These are phyloP conservation scores for Mormyrus iriodes DNA, from an alignment of 2,113 vertebrate species.

Conservation along the genomic window DNA sequence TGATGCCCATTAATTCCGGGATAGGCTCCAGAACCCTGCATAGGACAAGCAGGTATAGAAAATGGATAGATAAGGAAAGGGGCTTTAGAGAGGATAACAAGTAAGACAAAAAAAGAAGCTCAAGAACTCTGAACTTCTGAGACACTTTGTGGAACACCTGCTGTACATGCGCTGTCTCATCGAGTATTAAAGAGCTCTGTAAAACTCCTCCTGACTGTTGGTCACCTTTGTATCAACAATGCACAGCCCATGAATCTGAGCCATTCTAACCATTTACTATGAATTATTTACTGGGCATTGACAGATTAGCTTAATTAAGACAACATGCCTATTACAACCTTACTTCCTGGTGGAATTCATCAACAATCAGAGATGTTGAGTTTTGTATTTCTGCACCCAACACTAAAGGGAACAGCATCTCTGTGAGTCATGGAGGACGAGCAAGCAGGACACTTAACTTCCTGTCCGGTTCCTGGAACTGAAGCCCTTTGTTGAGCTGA, in stretches of 20 bases:
- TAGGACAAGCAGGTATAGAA: neutral
- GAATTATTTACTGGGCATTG: neutral
- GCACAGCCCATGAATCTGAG: neutral
- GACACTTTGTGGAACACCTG: neutral
- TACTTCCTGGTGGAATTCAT: neutral
- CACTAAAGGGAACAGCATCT: neutral
- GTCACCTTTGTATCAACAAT: neutral
- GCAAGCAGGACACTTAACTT: too few species aligned
- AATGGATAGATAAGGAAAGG: neutral
- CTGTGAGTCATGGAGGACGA: constrained; percentile 8
- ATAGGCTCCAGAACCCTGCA: neutral
- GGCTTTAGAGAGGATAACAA: neutral
- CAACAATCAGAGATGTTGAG: neutral
- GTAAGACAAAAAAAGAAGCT: neutral
- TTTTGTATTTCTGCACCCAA: neutral
- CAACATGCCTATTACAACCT: neutral
- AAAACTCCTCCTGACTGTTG: neutral
- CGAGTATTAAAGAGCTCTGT: neutral
- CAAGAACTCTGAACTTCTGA: neutral
- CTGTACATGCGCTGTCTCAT: neutral
- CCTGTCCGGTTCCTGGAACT: neutral
- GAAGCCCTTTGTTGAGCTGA: neutral
- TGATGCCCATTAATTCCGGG: neutral
- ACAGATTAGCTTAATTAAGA: neutral
- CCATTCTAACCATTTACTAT: neutral